Base-by-base conservation (phyloP, 2,113 vertebrate species). In the Nestor notabilis region DNA sequence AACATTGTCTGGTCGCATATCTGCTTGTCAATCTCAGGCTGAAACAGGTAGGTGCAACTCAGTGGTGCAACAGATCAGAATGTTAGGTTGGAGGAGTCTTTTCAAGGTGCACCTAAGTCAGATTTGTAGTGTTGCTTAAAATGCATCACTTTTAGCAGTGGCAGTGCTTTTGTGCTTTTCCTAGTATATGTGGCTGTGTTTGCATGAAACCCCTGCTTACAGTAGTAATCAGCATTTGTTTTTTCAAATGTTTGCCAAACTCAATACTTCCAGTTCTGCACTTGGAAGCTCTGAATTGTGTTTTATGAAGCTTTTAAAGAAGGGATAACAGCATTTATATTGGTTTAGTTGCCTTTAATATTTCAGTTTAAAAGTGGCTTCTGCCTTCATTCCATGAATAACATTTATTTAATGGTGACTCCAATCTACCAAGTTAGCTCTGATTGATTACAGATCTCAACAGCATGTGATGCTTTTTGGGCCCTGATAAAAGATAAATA, bases 21-120 rank as follows among this genome's bases (percentile, higher is more conserved):
- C 97, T 89, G 97, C 98, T 93, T 98, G 96, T 93, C 98, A 97
- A 14, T 97, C 97, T 97, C 90, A 41, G 91, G 97, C 95, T 82
- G 75, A 94, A 79, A 82, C 96, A 99, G 99, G 99, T 99, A 98
- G 98, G 98, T 97, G 27, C 39, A 95, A 83, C 78, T 55, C 50
- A 65, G 33, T 1, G 2, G 49, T 8, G 2, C 66, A 72, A 43
- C 56, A 77, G 8, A n/a, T 52, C 56, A 31, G 76, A 68, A 16
- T n/a, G 39, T 46, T 52, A 78, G 43, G 17, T 70, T 35, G 60
- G 68, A 65, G 35, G 44, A 78, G 23, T 24, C 29, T 85, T 87
- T 85, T 76, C 49, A 11, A 17, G 60, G n/a, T 82, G 55, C 75
- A 74, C 24, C 47, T 63, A 25, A 80, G 5, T 61, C 19, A 49